phyloP scores from a whole-genome alignment of 2,113 vertebrate genomes.

The Engystomops pustulosus region DNA sequence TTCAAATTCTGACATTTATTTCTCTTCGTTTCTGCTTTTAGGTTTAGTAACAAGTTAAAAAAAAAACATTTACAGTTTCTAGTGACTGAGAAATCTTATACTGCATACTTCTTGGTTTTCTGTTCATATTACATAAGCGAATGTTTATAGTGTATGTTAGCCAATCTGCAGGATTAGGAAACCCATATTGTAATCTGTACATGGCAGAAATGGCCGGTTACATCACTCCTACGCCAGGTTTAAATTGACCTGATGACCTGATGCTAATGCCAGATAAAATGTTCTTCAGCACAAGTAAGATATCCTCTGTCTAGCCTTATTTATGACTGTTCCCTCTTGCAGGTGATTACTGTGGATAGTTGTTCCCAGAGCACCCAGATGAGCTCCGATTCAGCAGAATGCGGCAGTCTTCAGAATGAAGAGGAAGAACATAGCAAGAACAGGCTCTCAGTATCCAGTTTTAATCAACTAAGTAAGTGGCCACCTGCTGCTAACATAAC shows the following conservation, averaged over 20 bases:
- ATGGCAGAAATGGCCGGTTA: slow-evolving; percentile 1
- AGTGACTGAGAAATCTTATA: slow-evolving; percentile 23
- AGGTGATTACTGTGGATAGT: slow-evolving; percentile 76
- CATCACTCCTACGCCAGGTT: not conserved
- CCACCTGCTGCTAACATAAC: slow-evolving; percentile 6
- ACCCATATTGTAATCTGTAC: not conserved
- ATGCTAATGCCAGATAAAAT: not conserved
- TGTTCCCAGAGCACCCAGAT: slow-evolving; percentile 70
- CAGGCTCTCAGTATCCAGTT: slow-evolving; percentile 82
- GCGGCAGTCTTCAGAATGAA: slow-evolving; percentile 63
- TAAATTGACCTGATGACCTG: slow-evolving; percentile 14
- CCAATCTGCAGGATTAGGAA: slow-evolving; percentile 20
- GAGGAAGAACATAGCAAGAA: slow-evolving; percentile 67
- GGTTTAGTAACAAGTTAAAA: not conserved
- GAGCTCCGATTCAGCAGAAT: slow-evolving; percentile 70
- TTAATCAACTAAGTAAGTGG: slow-evolving; percentile 86
- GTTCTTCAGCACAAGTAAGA: slow-evolving; percentile 1
- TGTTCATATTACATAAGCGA: slow-evolving; percentile 16
- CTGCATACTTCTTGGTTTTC: not conserved
- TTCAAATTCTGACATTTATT: not conserved
- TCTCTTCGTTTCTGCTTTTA: not conserved
- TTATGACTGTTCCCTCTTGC: slow-evolving; percentile 45
- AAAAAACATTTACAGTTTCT: not conserved
- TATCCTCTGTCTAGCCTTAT: slow-evolving; percentile 15
- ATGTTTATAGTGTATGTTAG: slow-evolving; percentile 4